A percentile compares a stretch with the other conserved stretches of the same genome.
Evolutionary conservation across 2,888 invertebrate genomes (phyloP).

Genomic region (Allophyes oxyacanthae): DNA sequence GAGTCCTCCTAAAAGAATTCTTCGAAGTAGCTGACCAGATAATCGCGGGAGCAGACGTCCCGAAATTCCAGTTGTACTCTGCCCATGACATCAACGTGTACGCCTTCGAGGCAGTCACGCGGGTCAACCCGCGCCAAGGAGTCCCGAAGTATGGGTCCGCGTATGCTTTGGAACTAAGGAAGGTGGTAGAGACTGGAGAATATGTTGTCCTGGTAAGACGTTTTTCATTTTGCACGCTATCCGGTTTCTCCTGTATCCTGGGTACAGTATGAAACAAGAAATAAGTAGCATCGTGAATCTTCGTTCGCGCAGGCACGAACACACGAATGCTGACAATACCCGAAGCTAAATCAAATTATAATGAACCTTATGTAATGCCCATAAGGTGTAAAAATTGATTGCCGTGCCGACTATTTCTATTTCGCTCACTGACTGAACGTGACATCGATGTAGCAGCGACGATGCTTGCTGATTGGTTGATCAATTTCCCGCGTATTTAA

Average conservation of each 20-base stretch:
- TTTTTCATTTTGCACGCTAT: neutral
- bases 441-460: too few relatives aligned
- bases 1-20: conserved; percentile 59
- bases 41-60: conserved; percentile 49
- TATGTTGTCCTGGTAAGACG: conserved; percentile 66
- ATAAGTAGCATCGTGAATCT: too few relatives aligned
- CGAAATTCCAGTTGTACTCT: conserved; percentile 57
- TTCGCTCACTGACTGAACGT: too few relatives aligned
- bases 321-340: too few relatives aligned
- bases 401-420: too few relatives aligned
- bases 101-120: conserved; percentile 44
- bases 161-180: conserved; percentile 63
- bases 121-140: conserved; percentile 47
- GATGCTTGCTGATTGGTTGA: too few relatives aligned
- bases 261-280: too few relatives aligned
- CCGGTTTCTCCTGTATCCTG: neutral
- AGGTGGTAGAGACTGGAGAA: conserved; percentile 51
- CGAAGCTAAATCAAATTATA: too few relatives aligned
- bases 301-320: too few relatives aligned
- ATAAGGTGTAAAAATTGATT: too few relatives aligned
- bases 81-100: conserved; percentile 63
- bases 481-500: too few relatives aligned
- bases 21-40: conserved; percentile 45
- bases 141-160: conserved; percentile 56
- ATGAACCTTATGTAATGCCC: too few relatives aligned